A percentile compares a stretch with the other conserved stretches of the same genome.
Conservation (phyloP, 2,113 vertebrate species). For the Prionailurus viverrinus region DNA sequence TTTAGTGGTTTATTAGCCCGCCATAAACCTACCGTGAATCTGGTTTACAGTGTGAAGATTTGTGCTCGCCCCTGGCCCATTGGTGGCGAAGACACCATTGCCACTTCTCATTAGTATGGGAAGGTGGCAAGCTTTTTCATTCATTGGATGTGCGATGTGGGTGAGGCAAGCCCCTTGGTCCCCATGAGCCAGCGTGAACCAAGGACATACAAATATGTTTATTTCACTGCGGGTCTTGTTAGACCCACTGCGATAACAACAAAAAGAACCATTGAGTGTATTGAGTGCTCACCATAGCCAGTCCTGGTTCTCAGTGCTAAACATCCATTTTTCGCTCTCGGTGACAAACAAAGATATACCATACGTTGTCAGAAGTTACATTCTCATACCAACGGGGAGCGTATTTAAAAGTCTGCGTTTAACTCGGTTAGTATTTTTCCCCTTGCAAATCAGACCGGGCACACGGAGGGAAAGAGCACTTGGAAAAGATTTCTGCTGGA, state of each 20-base stretch:
- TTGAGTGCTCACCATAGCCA: fast-evolving
- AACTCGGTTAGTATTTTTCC: neutral
- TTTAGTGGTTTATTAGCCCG: constrained; percentile 74
- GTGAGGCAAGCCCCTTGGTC: no score
- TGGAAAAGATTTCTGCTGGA: neutral
- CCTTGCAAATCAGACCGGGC: neutral
- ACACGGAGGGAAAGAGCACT: neutral
- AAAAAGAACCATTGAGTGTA: neutral
- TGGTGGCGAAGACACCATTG: neutral
- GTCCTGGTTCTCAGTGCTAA: neutral
- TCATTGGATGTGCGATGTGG: neutral
- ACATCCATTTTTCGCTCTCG: neutral
- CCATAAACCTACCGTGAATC: constrained; percentile 36
- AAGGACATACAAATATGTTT: neutral
- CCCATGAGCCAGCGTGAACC: neutral
- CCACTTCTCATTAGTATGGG: neutral
- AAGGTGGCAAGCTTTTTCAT: neutral
- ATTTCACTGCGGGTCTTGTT: neutral
- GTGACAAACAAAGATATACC: neutral
- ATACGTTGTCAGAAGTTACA: neutral
- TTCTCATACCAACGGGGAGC: neutral
- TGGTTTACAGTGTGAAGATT: neutral
- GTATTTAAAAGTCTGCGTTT: neutral
- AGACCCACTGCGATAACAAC: no score
- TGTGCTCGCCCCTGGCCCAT: neutral